These are phyloP conservation scores for Ellobius talpinus DNA, from an alignment of 2,113 vertebrate species.

Conservation along the genomic window DNA sequence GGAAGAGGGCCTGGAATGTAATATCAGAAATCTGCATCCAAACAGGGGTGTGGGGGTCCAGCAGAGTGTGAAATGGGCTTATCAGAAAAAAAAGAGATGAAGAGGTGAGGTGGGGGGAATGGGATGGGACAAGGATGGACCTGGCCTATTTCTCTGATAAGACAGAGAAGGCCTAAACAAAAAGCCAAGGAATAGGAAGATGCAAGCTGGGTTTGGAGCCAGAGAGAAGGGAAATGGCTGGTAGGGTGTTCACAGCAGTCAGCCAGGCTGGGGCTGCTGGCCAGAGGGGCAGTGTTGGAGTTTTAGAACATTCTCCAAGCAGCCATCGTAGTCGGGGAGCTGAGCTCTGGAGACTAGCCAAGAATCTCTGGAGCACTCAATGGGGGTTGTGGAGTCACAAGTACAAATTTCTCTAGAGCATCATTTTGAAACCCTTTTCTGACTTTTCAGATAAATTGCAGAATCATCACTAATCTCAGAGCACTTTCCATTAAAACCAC, in stretches of 20 bases:
- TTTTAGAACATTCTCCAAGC: not conserved
- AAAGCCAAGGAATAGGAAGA: not conserved
- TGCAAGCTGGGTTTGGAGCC: not conserved
- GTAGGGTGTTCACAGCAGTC: not conserved
- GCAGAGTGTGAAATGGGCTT: constrained; percentile 63
- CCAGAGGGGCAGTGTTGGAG: fast-evolving
- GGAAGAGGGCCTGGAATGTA: constrained; percentile 5
- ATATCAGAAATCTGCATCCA: constrained; percentile 51
- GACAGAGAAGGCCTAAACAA: not conserved
- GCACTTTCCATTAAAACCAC: not conserved
- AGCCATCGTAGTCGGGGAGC: not conserved
- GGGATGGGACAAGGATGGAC: too few relatives aligned
- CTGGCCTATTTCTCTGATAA: not conserved
- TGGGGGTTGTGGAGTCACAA: not conserved
- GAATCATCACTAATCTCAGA: not conserved
- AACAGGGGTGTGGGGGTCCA: not conserved
- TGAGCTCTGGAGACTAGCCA: too few relatives aligned
- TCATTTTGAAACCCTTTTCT: not conserved
- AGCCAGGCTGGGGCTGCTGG: not conserved
- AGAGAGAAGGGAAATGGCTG: too few relatives aligned
- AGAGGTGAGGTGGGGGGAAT: fast-evolving
- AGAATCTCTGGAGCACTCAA: too few relatives aligned
- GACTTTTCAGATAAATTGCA: constrained; percentile 28
- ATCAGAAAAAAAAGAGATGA: not conserved
- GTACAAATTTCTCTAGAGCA: not conserved